Conservation (phyloP, 2,113 vertebrate species). For the Ammospiza caudacuta region DNA sequence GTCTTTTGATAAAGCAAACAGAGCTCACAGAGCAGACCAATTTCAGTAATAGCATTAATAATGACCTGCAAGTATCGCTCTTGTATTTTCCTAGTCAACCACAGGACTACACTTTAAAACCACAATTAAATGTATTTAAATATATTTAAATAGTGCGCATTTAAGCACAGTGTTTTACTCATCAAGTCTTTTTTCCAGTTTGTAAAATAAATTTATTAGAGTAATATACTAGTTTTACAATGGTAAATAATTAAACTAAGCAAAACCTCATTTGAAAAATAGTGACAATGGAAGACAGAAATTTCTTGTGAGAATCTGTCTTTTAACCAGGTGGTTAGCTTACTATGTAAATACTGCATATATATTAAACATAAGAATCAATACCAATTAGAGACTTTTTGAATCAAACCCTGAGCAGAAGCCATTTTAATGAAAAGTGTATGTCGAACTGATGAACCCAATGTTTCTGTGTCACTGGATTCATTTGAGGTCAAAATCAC, state of each 20-base stretch:
- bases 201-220: not conserved
- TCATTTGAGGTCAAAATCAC: constrained; percentile 24
- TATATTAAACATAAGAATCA: constrained; percentile 27
- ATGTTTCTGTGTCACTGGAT: constrained; percentile 34
- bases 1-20: not conserved
- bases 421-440: constrained; percentile 45
- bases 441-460: constrained; percentile 30
- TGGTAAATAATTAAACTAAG: not conserved
- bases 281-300: not conserved
- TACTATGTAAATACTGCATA: constrained; percentile 5
- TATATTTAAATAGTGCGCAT: not conserved
- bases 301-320: not conserved
- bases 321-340: not conserved
- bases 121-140: not conserved
- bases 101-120: not conserved
- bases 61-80: not conserved
- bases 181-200: not conserved
- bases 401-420: constrained; percentile 4
- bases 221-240: not conserved
- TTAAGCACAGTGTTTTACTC: not conserved
- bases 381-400: constrained; percentile 14
- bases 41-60: not conserved
- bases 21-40: not conserved
- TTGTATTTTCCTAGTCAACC: not conserved
- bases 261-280: not conserved